Percentiles rank a stretch among this genome's conserved stretches.
Evolutionary conservation across 1,140 invertebrate genomes (phyloP).

Genomic region (Arctopsyche grandis): DNA sequence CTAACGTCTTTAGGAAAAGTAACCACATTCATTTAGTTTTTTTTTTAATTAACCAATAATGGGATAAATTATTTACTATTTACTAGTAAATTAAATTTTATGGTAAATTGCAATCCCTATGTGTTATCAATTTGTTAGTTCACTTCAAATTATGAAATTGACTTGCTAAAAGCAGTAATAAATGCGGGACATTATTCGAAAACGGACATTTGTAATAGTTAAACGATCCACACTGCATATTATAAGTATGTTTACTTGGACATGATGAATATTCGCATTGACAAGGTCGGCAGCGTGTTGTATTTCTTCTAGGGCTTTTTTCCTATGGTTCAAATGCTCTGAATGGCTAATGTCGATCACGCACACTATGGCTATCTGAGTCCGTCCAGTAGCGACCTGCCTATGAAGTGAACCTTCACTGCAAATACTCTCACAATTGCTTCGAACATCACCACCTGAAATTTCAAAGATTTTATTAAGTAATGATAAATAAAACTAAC

Average conservation of each 20-base stretch:
- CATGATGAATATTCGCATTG: slow-evolving; percentile 83
- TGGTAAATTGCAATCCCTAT: too few species aligned
- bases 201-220: too few species aligned
- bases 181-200: too few species aligned
- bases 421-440: slow-evolving; percentile 77
- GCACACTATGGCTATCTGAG: slow-evolving; percentile 91
- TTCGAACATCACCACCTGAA: slow-evolving; percentile 67
- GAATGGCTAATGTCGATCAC: slow-evolving; percentile 84
- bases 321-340: slow-evolving; percentile 77
- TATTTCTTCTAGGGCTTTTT: slow-evolving; percentile 86
- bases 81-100: too few species aligned
- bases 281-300: slow-evolving; percentile 80
- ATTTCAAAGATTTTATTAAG: background rate
- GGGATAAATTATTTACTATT: too few species aligned
- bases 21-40: too few species aligned
- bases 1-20: too few species aligned
- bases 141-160: too few species aligned
- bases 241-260: slow-evolving; percentile 83
- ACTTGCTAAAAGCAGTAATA: too few species aligned
- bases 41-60: too few species aligned
- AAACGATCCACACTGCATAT: too few species aligned
- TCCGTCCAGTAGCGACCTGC: slow-evolving; percentile 66
- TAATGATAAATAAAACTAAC: background rate
- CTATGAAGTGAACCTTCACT: slow-evolving; percentile 78
- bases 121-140: too few species aligned